A percentile compares a stretch with the other conserved stretches of the same genome.
phyloP scores from a whole-genome alignment of 2,113 vertebrate genomes.

The Forbesichthys agassizii region DNA sequence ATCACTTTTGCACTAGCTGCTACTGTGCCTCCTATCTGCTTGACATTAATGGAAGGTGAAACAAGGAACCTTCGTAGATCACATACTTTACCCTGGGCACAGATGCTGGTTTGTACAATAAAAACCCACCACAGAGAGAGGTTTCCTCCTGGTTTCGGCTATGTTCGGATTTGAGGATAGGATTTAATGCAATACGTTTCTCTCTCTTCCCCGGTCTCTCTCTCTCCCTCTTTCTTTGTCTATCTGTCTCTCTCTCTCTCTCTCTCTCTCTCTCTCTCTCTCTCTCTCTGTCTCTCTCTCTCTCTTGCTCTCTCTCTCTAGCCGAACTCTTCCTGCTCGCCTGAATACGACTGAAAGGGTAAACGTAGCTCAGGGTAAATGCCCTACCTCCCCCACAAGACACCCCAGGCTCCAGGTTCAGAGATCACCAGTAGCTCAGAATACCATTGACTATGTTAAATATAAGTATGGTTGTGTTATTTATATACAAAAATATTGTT shows the following conservation, averaged over 20 bases:
- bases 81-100: slow-evolving; percentile 67
- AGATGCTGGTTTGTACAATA: slow-evolving; percentile 47
- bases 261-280: slow-evolving; percentile 45
- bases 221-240: slow-evolving; percentile 17
- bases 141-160: slow-evolving; percentile 37
- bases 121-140: slow-evolving; percentile 34
- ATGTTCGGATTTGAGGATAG: slow-evolving; percentile 67
- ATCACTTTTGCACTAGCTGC: slow-evolving; percentile 28
- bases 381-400: slow-evolving; percentile 42
- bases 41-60: slow-evolving; percentile 76
- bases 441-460: slow-evolving; percentile 30
- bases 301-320: slow-evolving; percentile 39
- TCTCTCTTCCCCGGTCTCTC: slow-evolving; percentile 24
- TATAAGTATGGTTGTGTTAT: slow-evolving; percentile 8
- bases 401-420: slow-evolving; percentile 30
- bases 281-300: slow-evolving; percentile 1
- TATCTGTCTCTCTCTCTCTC: slow-evolving; percentile 5
- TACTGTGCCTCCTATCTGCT: slow-evolving; percentile 45
- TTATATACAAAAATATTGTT: background rate
- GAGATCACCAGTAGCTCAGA: slow-evolving; percentile 18
- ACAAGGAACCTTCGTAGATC: slow-evolving; percentile 73
- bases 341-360: slow-evolving; percentile 68
- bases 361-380: slow-evolving; percentile 70
- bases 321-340: slow-evolving; percentile 27
- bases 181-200: slow-evolving; percentile 58